These are phyloP conservation scores for Globodera ellingtonae DNA, from an alignment of 1,140 invertebrate genomes.

Conservation along the genomic window DNA sequence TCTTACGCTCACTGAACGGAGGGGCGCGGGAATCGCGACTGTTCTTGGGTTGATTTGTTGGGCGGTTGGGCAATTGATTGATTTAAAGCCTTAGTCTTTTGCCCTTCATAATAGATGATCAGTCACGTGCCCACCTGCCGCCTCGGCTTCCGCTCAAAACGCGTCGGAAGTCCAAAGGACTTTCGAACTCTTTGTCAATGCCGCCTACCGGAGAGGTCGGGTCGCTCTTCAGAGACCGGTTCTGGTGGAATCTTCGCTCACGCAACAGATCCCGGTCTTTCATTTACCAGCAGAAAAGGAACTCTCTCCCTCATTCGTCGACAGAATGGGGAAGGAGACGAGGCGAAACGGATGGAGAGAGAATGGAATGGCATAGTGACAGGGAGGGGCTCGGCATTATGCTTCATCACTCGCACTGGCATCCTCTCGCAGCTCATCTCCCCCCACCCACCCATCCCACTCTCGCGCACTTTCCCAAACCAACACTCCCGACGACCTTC, in stretches of 20 bases:
- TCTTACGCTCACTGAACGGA: constrained; percentile 8
- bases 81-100: neutral
- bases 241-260: constrained; percentile 22
- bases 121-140: neutral
- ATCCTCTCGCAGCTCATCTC: neutral
- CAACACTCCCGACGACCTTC: neutral
- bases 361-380: neutral
- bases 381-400: neutral
- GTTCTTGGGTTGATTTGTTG: neutral
- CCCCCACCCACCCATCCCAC: neutral
- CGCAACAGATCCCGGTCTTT: constrained; percentile 17
- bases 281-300: constrained; percentile 4
- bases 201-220: constrained; percentile 32
- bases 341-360: neutral
- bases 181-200: constrained; percentile 23
- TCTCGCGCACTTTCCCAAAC: neutral
- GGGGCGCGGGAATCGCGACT: neutral
- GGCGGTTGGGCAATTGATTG: neutral
- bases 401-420: neutral
- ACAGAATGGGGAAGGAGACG: neutral
- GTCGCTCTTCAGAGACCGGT: constrained; percentile 31
- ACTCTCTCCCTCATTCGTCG: neutral
- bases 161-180: constrained; percentile 32
- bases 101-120: neutral
- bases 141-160: constrained; percentile 32